phyloP scores from a whole-genome alignment of 2,797 vertebrate species.

The Enteromius afrohamiltoni region DNA sequence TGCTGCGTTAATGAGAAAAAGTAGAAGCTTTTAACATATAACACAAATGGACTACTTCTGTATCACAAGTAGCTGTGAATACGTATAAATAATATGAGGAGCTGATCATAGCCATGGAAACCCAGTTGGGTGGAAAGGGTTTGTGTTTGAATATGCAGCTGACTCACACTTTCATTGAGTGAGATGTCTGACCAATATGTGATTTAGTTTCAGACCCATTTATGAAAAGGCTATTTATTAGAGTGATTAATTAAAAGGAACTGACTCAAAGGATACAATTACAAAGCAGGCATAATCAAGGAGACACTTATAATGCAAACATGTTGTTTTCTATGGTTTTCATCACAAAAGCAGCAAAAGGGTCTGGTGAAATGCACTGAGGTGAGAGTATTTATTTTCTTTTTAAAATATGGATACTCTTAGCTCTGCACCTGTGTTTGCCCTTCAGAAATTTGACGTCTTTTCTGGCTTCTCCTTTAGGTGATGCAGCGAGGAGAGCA shows the following conservation, averaged over 20 bases:
- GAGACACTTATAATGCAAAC: not conserved
- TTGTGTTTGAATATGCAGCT: not conserved
- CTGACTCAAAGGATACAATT: not conserved
- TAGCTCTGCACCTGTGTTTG: constrained; percentile 82
- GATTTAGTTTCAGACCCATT: constrained; percentile 12
- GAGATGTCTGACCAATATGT: not conserved
- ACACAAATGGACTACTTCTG: not conserved
- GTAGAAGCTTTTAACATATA: not conserved
- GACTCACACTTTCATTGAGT: not conserved
- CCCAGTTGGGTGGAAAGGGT: not conserved
- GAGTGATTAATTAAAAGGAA: not conserved
- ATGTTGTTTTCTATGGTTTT: constrained; percentile 5
- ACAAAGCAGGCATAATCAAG: not conserved
- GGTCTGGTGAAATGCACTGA: not conserved
- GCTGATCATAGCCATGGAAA: constrained; percentile 23
- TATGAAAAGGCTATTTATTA: not conserved
- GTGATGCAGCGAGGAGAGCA: constrained; percentile 85
- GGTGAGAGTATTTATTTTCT: not conserved
- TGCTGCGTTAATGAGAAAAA: constrained; percentile 19
- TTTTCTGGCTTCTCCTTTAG: constrained; percentile 81
- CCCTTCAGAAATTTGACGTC: constrained; percentile 83
- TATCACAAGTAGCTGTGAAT: not conserved
- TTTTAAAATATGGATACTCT: not conserved
- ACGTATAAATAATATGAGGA: constrained; percentile 16
- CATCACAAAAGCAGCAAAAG: not conserved